Base-by-base conservation (phyloP, 2,888 invertebrate genomes). In the Cataglyphis altisquamis region DNA sequence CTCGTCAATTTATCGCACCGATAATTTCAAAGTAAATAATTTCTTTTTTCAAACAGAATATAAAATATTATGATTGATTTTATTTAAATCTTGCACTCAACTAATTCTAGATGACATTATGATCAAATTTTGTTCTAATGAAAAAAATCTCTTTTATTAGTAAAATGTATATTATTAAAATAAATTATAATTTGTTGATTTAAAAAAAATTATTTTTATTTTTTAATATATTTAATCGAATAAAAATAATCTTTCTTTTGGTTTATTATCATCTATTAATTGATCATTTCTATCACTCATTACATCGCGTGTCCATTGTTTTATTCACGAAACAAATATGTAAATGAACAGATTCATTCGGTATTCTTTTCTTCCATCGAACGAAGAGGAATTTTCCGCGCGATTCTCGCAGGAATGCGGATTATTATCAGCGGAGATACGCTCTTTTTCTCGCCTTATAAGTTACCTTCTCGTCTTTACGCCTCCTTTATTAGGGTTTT, bases 371-470 rank as follows among this genome's bases (percentile, higher is more conserved):
- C 82, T 78, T 68, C 72, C 80, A 68, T 74, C 45, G 32, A 66
- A 25, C 67, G 67, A 64, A 86, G 81, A 88, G 83, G 91, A 90
- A 89, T 90, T 90, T 90, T 91, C 88, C 84, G 86, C 83, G 80
- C 86, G 86, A 89, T 86, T 89, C 88, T 90, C 80, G 70, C 84
- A 90, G 84, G 90, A 90, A 90, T 90, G 90, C 84, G 86, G 91
- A 89, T 88, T 86, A 87, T 90, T 88, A 86, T 90, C 89, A 90
- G 88, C 89, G 90, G 88, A 87, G 90, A 87, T 87, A 88, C 89
- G 90, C 85, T 83, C 75, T 62, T 83, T 83, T 88, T 89, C 67
- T 82, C 82, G 73, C 74, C 67, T 84, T 75, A 82, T 78, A 83
- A 83, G 86, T 84, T 82, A 86, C 15, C 48, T 62, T 45, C 67